Evolutionary conservation across 2,888 invertebrate species (phyloP).

Genomic region (Sycophila texana): DNA sequence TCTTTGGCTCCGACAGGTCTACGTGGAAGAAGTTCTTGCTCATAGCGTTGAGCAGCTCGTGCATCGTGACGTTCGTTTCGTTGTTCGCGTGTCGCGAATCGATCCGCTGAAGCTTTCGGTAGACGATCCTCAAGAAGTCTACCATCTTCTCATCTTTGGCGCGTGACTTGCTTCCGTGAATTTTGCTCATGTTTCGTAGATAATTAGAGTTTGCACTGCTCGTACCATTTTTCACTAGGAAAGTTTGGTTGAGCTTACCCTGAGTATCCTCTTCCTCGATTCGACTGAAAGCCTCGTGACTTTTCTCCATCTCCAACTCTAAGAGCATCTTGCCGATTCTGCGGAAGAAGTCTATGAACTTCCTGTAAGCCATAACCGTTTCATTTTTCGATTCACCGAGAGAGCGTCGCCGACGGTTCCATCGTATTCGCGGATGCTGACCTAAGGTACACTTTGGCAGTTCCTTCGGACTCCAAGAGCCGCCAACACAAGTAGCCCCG

Average conservation of each 20-base stretch:
- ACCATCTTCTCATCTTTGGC: conserved; percentile 72
- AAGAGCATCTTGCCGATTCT: conserved; percentile 71
- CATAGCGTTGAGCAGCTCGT: conserved; percentile 72
- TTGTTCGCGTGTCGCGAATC: conserved; percentile 69
- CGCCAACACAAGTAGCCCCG: conserved; percentile 96
- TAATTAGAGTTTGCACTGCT: conserved; percentile 44
- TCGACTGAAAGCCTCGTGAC: conserved; percentile 62
- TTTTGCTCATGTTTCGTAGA: conserved; percentile 49
- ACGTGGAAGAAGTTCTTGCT: conserved; percentile 73
- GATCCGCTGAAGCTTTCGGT: conserved; percentile 71
- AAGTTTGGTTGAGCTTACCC: conserved; percentile 19
- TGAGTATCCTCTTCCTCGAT: conserved; percentile 50
- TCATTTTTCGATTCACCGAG: conserved; percentile 68
- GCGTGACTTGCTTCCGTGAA: conserved; percentile 59
- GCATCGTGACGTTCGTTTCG: conserved; percentile 71
- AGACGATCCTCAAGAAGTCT: conserved; percentile 71
- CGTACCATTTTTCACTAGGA: neutral
- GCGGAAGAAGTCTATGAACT: conserved; percentile 73
- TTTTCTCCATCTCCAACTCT: conserved; percentile 70
- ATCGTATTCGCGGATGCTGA: conserved; percentile 90
- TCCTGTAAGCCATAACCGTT: conserved; percentile 64
- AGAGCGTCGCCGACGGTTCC: conserved; percentile 84
- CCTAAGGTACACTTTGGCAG: conserved; percentile 90
- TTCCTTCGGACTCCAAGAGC: conserved; percentile 93
- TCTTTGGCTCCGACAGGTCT: conserved; percentile 68